Evolutionary conservation across 2,888 invertebrate species (phyloP), one percentile per base, ranked within the genome.

Genomic region (Chalcosyrphus nemorum): DNA sequence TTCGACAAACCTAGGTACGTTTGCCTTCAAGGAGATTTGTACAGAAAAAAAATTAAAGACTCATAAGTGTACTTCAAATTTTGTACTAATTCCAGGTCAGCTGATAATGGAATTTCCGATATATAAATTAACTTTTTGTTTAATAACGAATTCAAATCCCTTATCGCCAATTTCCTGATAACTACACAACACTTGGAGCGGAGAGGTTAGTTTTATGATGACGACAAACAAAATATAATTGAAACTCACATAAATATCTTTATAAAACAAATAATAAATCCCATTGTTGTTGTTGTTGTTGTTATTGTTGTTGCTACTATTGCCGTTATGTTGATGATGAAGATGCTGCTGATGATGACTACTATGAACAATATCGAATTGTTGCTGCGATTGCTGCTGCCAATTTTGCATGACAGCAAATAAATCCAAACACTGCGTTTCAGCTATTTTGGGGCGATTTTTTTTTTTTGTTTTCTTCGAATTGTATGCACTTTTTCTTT

Each of bases 261-360:
- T 89, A 88, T 90, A 90, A 88, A 89, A 88, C 86, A 90, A 89
- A 89, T 90, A 90, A 88, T 90, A 90, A 88, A 90, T 88, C 86
- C 89, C 89, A 87, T 89, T 88, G 86, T 84, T 87, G 84, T 86
- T 81, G 72, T 50, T 78, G 76, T 24, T 24, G 24, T 24, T 24
- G 4, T 24, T 24, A 4, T 24, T 24, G 4, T 61, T 86, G 81
- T 43, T 86, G 81, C 63, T 86, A 43, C 5, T 86, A 75, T 86
- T 86, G 75, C 7, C 85, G 86, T 65, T 63, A 41, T 87, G 87
- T 84, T 87, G 88, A 86, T 81, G 81, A 75, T 68, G 75, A 70
- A 68, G 74, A 66, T 80, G 68, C 63, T 77, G 81, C 29, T 78
- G 82, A 72, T 72, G 78, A 68, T 57, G 78, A 54, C 15, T 54